Percentiles rank a stretch among this genome's conserved stretches.
Conservation (phyloP, 2,797 vertebrate species). For the Poecilia velifera region DNA sequence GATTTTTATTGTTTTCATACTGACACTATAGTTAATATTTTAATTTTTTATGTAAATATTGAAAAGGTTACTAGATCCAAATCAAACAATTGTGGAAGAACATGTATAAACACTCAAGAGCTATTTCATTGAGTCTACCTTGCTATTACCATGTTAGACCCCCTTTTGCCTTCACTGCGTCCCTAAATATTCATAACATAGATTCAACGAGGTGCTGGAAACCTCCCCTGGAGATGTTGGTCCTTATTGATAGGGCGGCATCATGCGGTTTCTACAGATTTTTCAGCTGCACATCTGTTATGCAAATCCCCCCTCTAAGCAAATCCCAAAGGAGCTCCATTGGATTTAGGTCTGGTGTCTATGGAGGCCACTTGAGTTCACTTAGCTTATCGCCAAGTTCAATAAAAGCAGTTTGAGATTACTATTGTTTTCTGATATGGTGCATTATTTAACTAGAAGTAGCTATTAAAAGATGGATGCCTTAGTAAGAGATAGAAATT, state of each 20-base stretch:
- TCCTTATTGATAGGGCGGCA: neutral
- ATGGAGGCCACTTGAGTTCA: neutral
- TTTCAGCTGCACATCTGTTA: neutral
- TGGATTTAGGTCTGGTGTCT: neutral
- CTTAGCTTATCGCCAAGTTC: neutral
- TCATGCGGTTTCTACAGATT: neutral
- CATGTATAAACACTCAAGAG: neutral
- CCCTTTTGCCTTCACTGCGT: neutral
- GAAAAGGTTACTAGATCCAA: neutral
- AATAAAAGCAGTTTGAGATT: neutral
- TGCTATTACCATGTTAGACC: neutral
- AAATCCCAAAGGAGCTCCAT: neutral
- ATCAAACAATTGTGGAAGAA: neutral
- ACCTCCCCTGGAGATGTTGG: neutral
- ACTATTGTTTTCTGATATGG: neutral
- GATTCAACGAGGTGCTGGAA: neutral
- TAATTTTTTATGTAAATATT: neutral
- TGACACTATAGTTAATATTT: neutral
- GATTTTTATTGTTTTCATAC: neutral
- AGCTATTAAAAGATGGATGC: too few species aligned
- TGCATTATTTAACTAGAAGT: neutral
- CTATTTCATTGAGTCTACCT: neutral
- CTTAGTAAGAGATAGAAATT: neutral
- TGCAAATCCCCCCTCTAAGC: neutral
- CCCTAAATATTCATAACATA: slow-evolving; percentile 1